Evolutionary conservation across 2,797 vertebrate species (phyloP).

Genomic region (Urophycis tenuis): DNA sequence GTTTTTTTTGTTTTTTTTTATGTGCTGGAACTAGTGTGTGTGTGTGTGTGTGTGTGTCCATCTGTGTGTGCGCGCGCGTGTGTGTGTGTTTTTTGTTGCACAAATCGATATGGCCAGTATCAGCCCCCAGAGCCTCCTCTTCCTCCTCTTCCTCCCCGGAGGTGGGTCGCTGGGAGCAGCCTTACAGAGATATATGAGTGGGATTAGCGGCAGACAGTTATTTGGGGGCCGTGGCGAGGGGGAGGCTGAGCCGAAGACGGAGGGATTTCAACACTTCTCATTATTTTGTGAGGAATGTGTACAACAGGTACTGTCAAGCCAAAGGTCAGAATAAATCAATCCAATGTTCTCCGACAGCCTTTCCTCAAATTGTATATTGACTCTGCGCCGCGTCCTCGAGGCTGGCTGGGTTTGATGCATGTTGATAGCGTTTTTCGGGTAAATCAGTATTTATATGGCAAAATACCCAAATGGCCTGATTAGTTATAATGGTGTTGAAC

Average conservation of each 20-base stretch:
- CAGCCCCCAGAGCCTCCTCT: slow-evolving; percentile 39
- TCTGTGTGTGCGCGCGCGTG: slow-evolving; percentile 13
- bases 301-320: slow-evolving; percentile 53
- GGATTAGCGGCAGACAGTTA: slow-evolving; percentile 60
- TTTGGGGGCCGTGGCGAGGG: slow-evolving; percentile 32
- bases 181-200: slow-evolving; percentile 54
- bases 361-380: slow-evolving; percentile 67
- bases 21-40: slow-evolving; percentile 1
- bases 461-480: slow-evolving; percentile 24
- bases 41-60: not conserved
- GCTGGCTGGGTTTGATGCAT: slow-evolving; percentile 46
- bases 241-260: slow-evolving; percentile 50
- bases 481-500: slow-evolving; percentile 5
- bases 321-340: slow-evolving; percentile 72
- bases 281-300: slow-evolving; percentile 58
- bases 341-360: slow-evolving; percentile 51
- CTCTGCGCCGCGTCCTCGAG: slow-evolving; percentile 44
- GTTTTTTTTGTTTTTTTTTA: slow-evolving; percentile 8
- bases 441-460: slow-evolving; percentile 30
- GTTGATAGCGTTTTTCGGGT: slow-evolving; percentile 48
- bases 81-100: slow-evolving; percentile 25
- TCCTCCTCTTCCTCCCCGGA: slow-evolving; percentile 25
- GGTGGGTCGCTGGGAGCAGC: slow-evolving; percentile 55
- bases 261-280: slow-evolving; percentile 61
- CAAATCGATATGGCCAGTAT: slow-evolving; percentile 57